These are phyloP conservation scores for Rhinichthys klamathensis DNA, from an alignment of 2,113 vertebrate genomes.

Conservation along the genomic window DNA sequence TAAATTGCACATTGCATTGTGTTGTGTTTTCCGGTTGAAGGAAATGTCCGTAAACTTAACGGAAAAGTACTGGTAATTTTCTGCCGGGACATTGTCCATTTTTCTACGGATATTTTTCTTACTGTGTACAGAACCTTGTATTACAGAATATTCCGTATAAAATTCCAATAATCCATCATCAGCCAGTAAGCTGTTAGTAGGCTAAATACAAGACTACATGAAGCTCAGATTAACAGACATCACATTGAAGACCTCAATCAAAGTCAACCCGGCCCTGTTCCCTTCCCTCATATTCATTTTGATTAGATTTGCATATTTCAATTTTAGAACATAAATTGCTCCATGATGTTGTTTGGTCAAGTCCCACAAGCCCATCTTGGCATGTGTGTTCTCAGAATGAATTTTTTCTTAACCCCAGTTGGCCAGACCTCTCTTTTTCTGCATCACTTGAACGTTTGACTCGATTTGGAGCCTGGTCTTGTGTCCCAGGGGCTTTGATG, in stretches of 20 bases:
- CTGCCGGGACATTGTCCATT: background rate
- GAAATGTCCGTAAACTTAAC: background rate
- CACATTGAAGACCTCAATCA: constrained; percentile 27
- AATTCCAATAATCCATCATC: background rate
- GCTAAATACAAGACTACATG: constrained; percentile 8
- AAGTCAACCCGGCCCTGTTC: background rate
- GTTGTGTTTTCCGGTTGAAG: background rate
- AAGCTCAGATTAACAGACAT: constrained; percentile 22
- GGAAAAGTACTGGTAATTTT: background rate
- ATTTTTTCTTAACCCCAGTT: background rate
- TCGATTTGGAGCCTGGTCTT: constrained; percentile 35
- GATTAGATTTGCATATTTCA: constrained; percentile 45
- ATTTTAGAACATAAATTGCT: constrained; percentile 21
- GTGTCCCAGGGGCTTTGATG: constrained; percentile 50
- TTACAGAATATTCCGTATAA: background rate
- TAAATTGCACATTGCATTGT: background rate
- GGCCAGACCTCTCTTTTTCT: constrained; percentile 25
- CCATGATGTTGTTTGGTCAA: constrained; percentile 2
- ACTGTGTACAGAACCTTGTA: background rate
- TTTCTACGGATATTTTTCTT: background rate
- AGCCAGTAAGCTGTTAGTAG: background rate
- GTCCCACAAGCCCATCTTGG: background rate
- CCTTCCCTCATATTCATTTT: background rate
- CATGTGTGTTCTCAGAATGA: constrained; percentile 37
- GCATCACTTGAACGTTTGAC: constrained; percentile 36